These are phyloP conservation scores for Ptychoptera contaminata DNA, from an alignment of 2,888 invertebrate genomes.

Conservation along the genomic window DNA sequence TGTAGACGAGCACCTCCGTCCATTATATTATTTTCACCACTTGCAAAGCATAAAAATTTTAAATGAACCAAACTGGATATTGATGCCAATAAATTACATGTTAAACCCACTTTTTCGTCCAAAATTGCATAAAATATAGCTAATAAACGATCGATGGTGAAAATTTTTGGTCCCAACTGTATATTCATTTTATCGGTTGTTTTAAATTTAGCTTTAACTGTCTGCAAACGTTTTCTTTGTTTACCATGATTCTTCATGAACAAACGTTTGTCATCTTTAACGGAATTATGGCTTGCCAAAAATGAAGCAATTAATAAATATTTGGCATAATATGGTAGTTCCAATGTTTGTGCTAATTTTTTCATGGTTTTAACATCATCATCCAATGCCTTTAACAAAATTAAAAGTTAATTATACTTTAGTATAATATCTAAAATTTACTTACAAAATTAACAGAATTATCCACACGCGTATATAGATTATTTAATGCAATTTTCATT, in stretches of 20 bases:
- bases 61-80: slow-evolving; percentile 75
- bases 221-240: slow-evolving; percentile 46
- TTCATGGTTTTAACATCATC: slow-evolving; percentile 27
- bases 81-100: slow-evolving; percentile 73
- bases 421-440: neutral
- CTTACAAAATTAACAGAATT: slow-evolving; percentile 2
- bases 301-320: slow-evolving; percentile 80
- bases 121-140: slow-evolving; percentile 84
- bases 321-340: slow-evolving; percentile 80
- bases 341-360: slow-evolving; percentile 48
- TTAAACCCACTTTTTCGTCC: slow-evolving; percentile 68
- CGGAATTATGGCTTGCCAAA: slow-evolving; percentile 83
- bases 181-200: slow-evolving; percentile 42
- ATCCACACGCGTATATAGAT: slow-evolving; percentile 56
- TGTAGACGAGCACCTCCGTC: slow-evolving; percentile 68
- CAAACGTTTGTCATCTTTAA: slow-evolving; percentile 70
- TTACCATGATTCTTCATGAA: slow-evolving; percentile 70
- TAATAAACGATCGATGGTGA: slow-evolving; percentile 63
- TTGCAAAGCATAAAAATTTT: slow-evolving; percentile 53
- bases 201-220: slow-evolving; percentile 39
- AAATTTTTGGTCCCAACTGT: slow-evolving; percentile 68
- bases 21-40: slow-evolving; percentile 51
- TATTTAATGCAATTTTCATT: slow-evolving; percentile 55
- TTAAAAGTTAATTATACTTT: neutral
- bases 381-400: neutral